These are phyloP conservation scores for Zaprionus inermis DNA, from an alignment of 1,140 invertebrate genomes.

Conservation along the genomic window DNA sequence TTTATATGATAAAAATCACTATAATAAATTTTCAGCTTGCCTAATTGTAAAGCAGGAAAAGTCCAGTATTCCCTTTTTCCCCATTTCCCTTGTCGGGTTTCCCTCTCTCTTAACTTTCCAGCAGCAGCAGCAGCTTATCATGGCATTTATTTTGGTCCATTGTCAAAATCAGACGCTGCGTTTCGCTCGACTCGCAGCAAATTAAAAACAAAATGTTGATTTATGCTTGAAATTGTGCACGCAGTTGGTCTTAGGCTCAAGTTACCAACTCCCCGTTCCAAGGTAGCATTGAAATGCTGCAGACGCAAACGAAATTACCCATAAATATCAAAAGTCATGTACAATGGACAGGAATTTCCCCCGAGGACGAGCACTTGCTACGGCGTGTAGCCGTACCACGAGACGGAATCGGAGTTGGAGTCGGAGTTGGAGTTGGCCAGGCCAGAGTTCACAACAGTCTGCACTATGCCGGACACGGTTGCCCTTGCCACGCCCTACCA, in stretches of 20 bases:
- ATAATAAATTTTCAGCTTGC: conserved; percentile 71
- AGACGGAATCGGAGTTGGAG: conserved; percentile 9
- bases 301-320: conserved; percentile 74
- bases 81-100: background rate
- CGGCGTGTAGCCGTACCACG: background rate
- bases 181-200: conserved; percentile 47
- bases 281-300: conserved; percentile 73
- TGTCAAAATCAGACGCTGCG: conserved; percentile 71
- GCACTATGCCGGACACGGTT: conserved; percentile 30
- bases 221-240: conserved; percentile 49
- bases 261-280: background rate
- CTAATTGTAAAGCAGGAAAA: conserved; percentile 77
- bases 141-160: conserved; percentile 52
- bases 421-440: conserved; percentile 10
- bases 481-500: background rate
- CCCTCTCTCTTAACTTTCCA: conserved; percentile 2
- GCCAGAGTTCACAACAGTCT: conserved; percentile 30
- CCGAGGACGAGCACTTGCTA: conserved; percentile 59
- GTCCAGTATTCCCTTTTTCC: conserved; percentile 19
- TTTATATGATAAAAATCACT: conserved; percentile 79
- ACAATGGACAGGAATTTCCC: conserved; percentile 82
- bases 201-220: conserved; percentile 83
- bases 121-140: conserved; percentile 27
- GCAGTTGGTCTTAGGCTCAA: background rate
- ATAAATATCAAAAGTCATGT: conserved; percentile 83